These are phyloP conservation scores for Dipodomys ordii DNA, from an alignment of 2,113 vertebrate genomes.

Conservation along the genomic window DNA sequence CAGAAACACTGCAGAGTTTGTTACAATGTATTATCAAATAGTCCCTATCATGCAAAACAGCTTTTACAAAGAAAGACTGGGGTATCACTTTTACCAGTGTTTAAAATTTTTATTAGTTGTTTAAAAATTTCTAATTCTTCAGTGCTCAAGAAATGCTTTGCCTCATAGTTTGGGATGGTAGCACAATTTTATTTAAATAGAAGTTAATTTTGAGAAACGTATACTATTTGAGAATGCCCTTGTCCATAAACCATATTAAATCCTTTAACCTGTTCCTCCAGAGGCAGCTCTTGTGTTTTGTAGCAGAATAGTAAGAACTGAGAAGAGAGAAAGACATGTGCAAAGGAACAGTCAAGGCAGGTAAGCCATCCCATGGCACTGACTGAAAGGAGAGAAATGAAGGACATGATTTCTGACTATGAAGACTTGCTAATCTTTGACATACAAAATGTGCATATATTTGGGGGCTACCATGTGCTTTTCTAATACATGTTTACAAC, in stretches of 20 bases:
- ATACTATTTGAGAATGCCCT: background rate
- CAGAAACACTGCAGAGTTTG: background rate
- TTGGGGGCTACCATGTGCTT: background rate
- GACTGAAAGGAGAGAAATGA: background rate
- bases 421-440: no score
- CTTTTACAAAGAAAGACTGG: background rate
- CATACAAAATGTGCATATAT: background rate
- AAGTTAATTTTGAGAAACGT: constrained; percentile 28
- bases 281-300: background rate
- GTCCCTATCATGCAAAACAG: background rate
- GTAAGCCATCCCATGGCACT: background rate
- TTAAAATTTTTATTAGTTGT: no score
- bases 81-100: background rate
- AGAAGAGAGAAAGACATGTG: background rate
- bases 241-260: background rate
- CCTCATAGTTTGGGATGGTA: background rate
- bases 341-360: no score
- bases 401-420: no score
- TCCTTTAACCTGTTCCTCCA: background rate
- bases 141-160: background rate
- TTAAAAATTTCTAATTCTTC: background rate
- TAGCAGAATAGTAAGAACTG: background rate
- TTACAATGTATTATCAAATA: background rate
- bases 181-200: background rate
- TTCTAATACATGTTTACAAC: background rate